Base-by-base conservation (phyloP, 2,888 invertebrate genomes). In the Mylabris sibirica region DNA sequence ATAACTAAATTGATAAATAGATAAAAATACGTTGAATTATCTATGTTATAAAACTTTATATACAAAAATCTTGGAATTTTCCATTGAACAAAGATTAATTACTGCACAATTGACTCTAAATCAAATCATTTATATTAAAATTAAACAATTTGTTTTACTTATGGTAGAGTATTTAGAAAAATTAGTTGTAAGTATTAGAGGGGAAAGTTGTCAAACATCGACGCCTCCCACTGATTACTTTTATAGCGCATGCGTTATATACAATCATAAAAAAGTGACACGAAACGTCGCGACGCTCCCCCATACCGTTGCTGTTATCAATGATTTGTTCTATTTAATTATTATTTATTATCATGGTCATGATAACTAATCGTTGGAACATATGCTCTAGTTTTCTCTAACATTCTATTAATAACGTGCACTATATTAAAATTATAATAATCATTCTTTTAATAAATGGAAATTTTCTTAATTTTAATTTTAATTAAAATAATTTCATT, bases 181-280 rank as follows among this genome's bases (percentile, higher is more conserved):
- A 49, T 49, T 49, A n/a, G 20, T 49, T 20, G 14, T n/a, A 41
- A 41, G n/a, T 17, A 20, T 49, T 20, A 3, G 49, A 17, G 49
- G 49, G 49, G 9, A 20, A 17, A 49, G 20, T 49, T 68, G 70
- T 70, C 70, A 70, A 63, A 65, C 38, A 65, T 22, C 70, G 70
- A 70, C 70, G 70, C 70, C 70, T 70, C 70, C 68, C 70, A 68
- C 70, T 66, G 68, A 68, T 60, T 63, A 44, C n/a, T 63, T 20
- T 9, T 3, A 20, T 41, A 12, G 20, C 70, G 70, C 67, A 65
- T 65, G 70, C 70, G 70, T 53, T 24, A 9, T 30, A 12, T 6
- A 20, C 9, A 41, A 3, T 11, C 12, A 38, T 44, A 20, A 49
- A 20, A 49, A 49, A n/a, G 6, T n/a, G 22, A 9, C 64, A 30